phyloP scores from a whole-genome alignment of 2,797 vertebrate species.

The Sciurus vulgaris region DNA sequence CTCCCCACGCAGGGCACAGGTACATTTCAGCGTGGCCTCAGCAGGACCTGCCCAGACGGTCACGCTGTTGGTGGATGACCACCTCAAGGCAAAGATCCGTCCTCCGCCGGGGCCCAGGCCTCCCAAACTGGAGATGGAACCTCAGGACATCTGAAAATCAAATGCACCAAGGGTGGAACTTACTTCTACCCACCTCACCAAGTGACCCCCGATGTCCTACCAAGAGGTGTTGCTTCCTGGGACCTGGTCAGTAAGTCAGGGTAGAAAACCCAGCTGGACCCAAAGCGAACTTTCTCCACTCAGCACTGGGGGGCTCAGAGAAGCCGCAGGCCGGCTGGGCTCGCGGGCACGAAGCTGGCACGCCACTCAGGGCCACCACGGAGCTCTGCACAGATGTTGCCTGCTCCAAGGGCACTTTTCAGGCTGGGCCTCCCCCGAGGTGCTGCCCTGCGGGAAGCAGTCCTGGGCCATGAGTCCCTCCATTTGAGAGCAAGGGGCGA shows the following conservation, averaged over 20 bases:
- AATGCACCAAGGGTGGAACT: not conserved
- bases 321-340: not conserved
- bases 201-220: not conserved
- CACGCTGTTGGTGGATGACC: too few relatives aligned
- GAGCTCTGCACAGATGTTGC: not conserved
- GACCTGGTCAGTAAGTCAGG: not conserved
- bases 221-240: not conserved
- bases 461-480: too few relatives aligned
- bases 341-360: accelerated
- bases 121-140: not conserved
- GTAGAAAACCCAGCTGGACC: not conserved
- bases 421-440: too few relatives aligned
- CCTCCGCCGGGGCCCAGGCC: not conserved
- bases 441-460: too few relatives aligned
- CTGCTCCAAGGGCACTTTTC: too few relatives aligned
- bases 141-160: not conserved
- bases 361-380: too few relatives aligned
- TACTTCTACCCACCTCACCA: not conserved
- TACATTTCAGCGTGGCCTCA: not conserved
- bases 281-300: not conserved
- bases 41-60: not conserved
- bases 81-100: not conserved
- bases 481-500: too few relatives aligned
- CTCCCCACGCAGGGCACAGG: not conserved
- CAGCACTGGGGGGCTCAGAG: not conserved